Conservation (phyloP, 2,888 invertebrate species). For the Drosophila picticornis region DNA sequence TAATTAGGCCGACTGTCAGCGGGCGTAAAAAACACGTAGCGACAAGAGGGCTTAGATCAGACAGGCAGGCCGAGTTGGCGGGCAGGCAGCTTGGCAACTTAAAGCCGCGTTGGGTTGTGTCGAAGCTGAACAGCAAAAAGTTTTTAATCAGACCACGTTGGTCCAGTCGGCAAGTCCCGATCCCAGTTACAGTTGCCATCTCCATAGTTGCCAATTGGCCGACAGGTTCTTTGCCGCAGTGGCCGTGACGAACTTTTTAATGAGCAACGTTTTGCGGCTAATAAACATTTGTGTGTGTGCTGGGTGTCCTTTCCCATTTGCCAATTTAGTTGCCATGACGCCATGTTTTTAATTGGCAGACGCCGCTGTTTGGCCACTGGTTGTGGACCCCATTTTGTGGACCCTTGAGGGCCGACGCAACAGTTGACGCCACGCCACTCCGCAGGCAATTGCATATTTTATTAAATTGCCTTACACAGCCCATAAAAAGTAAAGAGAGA, state of each 20-base stretch:
- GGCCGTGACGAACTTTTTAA: conserved; percentile 76
- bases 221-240: conserved; percentile 20
- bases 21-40: conserved; percentile 28
- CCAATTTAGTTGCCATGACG: conserved; percentile 72
- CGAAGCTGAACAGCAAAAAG: conserved; percentile 26
- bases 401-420: conserved; percentile 47
- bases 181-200: conserved; percentile 19
- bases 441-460: conserved; percentile 68
- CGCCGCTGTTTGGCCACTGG: conserved; percentile 44
- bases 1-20: conserved; percentile 58
- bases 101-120: conserved; percentile 3
- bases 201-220: conserved; percentile 16
- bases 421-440: conserved; percentile 50
- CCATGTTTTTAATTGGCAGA: conserved; percentile 78
- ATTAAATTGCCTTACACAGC: conserved; percentile 48
- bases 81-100: conserved; percentile 1
- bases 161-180: conserved; percentile 23
- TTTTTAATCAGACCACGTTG: conserved; percentile 58
- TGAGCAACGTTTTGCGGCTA: conserved; percentile 81
- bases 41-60: conserved; percentile 27
- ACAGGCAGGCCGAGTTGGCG: conserved; percentile 10
- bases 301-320: conserved; percentile 35
- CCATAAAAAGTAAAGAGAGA: conserved; percentile 22
- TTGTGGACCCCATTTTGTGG: conserved; percentile 22
- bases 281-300: conserved; percentile 72